Conservation (phyloP, 2,113 vertebrate genomes). For the Danio rerio region DNA sequence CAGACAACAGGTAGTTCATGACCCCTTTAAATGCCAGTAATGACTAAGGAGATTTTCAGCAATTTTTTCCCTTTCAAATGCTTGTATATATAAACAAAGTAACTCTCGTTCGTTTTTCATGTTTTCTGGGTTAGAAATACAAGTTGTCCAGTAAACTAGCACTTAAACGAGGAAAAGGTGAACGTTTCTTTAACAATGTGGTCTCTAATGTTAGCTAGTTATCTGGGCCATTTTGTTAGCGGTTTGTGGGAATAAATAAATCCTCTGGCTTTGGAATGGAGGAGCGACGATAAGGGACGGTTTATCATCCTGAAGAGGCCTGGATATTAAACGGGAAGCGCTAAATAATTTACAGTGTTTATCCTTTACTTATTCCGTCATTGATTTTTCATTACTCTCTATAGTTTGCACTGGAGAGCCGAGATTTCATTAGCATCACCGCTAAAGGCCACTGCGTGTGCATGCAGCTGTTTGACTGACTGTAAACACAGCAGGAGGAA, state of each 20-base stretch:
- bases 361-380: conserved; percentile 13
- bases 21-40: too few relatives aligned
- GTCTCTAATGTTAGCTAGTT: not conserved
- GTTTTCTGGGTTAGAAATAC: too few relatives aligned
- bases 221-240: not conserved
- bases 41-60: too few relatives aligned
- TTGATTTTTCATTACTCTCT: conserved; percentile 46
- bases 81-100: too few relatives aligned
- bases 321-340: conserved; percentile 30
- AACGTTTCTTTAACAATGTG: too few relatives aligned
- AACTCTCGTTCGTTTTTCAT: too few relatives aligned
- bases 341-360: conserved; percentile 45
- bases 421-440: conserved; percentile 12
- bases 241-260: not conserved
- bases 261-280: not conserved
- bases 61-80: too few relatives aligned
- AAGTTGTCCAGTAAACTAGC: too few relatives aligned
- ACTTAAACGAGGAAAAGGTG: too few relatives aligned
- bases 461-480: not conserved
- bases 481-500: not conserved
- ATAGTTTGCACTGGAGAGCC: conserved; percentile 19
- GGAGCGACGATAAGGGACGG: not conserved
- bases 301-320: conserved; percentile 16
- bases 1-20: too few relatives aligned
- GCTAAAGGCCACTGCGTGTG: not conserved